Percentiles rank a stretch among this genome's conserved stretches.
These are phyloP conservation scores for Benthochromis sp. DNA, from an alignment of 2,113 vertebrate genomes.

Conservation along the genomic window DNA sequence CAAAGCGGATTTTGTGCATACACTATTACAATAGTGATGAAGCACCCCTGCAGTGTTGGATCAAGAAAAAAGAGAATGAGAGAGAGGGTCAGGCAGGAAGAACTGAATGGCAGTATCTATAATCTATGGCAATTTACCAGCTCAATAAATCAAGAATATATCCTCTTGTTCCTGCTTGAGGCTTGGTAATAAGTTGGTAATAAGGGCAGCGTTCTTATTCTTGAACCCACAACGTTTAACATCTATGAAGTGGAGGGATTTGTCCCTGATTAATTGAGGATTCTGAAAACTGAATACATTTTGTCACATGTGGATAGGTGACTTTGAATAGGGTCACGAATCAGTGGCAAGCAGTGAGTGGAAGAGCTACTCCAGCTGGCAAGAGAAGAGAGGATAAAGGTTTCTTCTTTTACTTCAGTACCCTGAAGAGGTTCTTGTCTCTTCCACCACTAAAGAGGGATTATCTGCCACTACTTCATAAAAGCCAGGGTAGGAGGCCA, in stretches of 20 bases:
- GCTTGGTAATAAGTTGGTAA: not conserved
- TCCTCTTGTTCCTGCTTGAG: not conserved
- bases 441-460: not conserved
- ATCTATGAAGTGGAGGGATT: not conserved
- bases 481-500: not conserved
- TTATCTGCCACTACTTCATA: slow-evolving; percentile 25
- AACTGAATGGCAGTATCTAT: not conserved
- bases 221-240: not conserved
- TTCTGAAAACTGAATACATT: not conserved
- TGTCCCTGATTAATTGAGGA: not conserved
- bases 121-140: slow-evolving; percentile 12
- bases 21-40: not conserved
- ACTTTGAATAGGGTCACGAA: not conserved
- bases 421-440: not conserved
- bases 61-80: not conserved
- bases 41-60: not conserved
- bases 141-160: not conserved
- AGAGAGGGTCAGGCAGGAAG: not conserved
- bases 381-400: not conserved
- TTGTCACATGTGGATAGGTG: not conserved
- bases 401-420: not conserved
- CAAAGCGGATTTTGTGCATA: not conserved
- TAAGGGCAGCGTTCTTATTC: not conserved
- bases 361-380: not conserved
- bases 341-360: not conserved